Evolutionary conservation across 2,113 vertebrate species (phyloP), one percentile per base, ranked within the genome.

Genomic region (Aepyceros melampus): DNA sequence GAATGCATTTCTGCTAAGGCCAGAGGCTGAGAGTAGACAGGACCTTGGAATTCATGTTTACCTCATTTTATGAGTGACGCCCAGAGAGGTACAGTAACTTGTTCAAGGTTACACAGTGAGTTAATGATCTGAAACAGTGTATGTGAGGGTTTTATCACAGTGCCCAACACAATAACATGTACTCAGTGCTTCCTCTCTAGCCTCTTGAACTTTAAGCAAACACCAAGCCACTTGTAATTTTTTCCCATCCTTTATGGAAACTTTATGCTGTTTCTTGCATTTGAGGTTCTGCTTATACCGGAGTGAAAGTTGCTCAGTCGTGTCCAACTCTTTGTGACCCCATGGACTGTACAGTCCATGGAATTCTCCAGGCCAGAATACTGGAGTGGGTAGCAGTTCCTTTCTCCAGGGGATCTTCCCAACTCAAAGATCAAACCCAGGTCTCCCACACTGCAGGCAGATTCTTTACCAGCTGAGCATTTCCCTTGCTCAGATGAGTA

Each of bases 141-240:
- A 47, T 60, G 21, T 74, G 45, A 86, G 67, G 21, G 43, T 71
- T 89, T 84, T 88, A 12, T 33, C 51, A 49, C 10, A 23, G 79
- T 17, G 13, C n/a, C 76, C 94, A 64, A 40, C 15, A 76, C 7
- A 40, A 49, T 43, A 83, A 55, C 23, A 56, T 19, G 11, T 51
- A 79, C 64, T 58, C 87, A 87, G 49, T 82, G 45, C 87, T 45
- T 31, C 45, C 6, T 94, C 67, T 82, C 60, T 40, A 89, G 87
- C 51, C 81, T 95, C 91, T 91, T 78, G 76, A 94, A 96, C 40
- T 98, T 91, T 12, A 56, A 76, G 87, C 74, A 76, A 92, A 88
- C 67, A 43, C 87, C 25, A 13, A 86, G n/a, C 40, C 96, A 43
- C 93, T 96, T 96, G 15, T 49, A 91, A 95, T 95, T 95, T 87